A percentile compares a stretch with the other conserved stretches of the same genome.
phyloP scores from a whole-genome alignment of 2,797 vertebrate genomes.

The Babyrousa celebensis region DNA sequence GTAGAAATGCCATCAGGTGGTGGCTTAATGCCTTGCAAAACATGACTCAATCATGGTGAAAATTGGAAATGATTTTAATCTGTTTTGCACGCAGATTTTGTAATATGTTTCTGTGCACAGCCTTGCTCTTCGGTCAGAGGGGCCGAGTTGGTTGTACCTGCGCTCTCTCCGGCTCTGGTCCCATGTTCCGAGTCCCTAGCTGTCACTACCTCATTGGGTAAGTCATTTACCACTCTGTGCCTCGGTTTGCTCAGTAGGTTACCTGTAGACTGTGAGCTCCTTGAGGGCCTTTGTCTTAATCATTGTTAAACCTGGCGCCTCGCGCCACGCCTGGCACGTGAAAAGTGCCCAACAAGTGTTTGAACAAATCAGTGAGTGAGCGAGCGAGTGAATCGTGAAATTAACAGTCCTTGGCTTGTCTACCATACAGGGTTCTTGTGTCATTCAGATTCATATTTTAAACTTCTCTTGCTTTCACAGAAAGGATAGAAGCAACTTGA shows the following conservation, averaged over 20 bases:
- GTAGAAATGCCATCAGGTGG: not conserved
- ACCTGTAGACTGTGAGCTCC: conserved; percentile 85
- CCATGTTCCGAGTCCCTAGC: not conserved
- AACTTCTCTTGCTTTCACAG: not conserved
- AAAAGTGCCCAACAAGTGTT: conserved; percentile 38
- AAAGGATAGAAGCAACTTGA: conserved; percentile 2
- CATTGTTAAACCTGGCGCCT: conserved; percentile 9
- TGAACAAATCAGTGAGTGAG: not conserved
- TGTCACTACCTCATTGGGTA: conserved; percentile 80
- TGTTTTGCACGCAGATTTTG: not conserved
- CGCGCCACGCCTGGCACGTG: not conserved
- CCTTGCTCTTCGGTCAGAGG: not conserved
- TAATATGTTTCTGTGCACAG: not conserved
- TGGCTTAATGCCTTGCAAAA: not conserved
- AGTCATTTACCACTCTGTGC: conserved; percentile 80
- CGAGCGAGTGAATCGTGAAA: not conserved
- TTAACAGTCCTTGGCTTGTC: not conserved
- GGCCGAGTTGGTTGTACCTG: not conserved
- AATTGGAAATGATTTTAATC: not conserved
- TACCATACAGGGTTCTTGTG: not conserved
- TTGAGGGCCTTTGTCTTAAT: conserved; percentile 26
- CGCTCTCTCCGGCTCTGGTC: conserved; percentile 15
- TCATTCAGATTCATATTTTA: not conserved
- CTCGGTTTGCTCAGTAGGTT: conserved; percentile 75
- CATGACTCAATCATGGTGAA: not conserved